Evolutionary conservation across 1,140 invertebrate species (phyloP), one percentile per base, ranked within the genome.

Genomic region (Spodoptera litura): DNA sequence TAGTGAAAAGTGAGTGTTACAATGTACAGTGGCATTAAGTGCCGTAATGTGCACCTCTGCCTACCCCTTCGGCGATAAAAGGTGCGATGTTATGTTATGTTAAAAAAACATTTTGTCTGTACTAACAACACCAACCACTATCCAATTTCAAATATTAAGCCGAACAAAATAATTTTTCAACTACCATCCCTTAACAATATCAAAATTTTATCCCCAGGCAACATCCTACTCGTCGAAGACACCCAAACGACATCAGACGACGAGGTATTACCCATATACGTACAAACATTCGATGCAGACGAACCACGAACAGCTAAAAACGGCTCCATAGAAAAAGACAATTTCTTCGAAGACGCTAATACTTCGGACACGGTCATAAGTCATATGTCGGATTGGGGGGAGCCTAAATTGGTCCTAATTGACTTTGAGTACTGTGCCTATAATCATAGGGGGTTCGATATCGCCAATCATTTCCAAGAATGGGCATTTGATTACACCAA

Each of bases 391-490:
- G 96, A 95, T 78, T 95, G 94, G 2, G 91, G 92, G 8, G 96
- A 96, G 79, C 95, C 96, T n/a, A 95, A 96, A 83, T 89, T 98
- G 38, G 96, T 97, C 12, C 95, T 98, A 31, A 98, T 98, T 88
- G 98, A 99, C 91, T 99, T 98, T 93, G 98, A 99, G 93, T 99
- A 99, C 89, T 98, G 98, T 90, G 97, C 98, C 0, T 99, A 99
- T 93, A 99, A 99, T 91, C 98, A 98, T 90, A 82, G 99, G 79
- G 98, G 97, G 0, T 99, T 99, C 95, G 99, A 99, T 94, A 95
- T 99, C 74, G 99, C 98, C 3, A 99, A 99, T 94, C 99, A 99
- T 89, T 99, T 99, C 91, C 96, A 98, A 80, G 99, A 99, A 94
- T 99, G 98, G 98, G 96, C 96, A 8, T 99, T 98, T 91, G 98